Base-by-base conservation (phyloP, 2,113 vertebrate genomes). In the Pygoscelis antarcticus region DNA sequence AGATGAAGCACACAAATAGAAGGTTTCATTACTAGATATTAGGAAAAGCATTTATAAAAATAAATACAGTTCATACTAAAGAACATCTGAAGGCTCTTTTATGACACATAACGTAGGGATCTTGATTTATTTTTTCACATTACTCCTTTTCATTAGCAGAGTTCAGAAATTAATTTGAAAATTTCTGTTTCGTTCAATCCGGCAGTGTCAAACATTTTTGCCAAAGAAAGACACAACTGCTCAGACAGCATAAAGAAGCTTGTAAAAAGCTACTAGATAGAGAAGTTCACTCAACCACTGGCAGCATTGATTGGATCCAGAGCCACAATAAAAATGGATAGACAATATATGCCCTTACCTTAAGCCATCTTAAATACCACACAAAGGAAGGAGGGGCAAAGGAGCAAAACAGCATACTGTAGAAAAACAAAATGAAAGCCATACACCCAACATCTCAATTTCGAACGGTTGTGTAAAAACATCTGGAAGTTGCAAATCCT, bases 261-360 rank as follows among this genome's bases (percentile, higher is more conserved):
- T 89, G 68, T 93, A 90, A 95, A 95, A 94, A 71, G n/a, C 27
- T 36, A 89, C 82, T 65, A 93, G 68, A 83, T 30, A 70, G 55
- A 84, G 66, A 92, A 92, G 66, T 51, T 88, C 16, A 78, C 72
- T 91, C 61, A 91, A 38, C 1, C 8, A 83, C 51, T 71, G 68
- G 34, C 60, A 83, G 52, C 61, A 72, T 40, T 96, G 94, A 97
- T 93, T 94, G 61, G 87, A 96, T 92, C 91, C 94, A 97, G 87
- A 94, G 64, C 32, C 44, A 72, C 46, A 91, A 9, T 93, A 96
- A 96, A 97, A 95, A 66, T 9, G 49, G 51, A 94, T 29, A 92
- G 70, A 61, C 55, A 81, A 40, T 93, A 75, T 71, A 83, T n/a
- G 68, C 10, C n/a, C 57, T 84, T 96, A 90, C 71, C 83, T 96